A percentile compares a stretch with the other conserved stretches of the same genome.
These are phyloP conservation scores for Sturnus vulgaris DNA, from an alignment of 2,113 vertebrate genomes.

Conservation along the genomic window DNA sequence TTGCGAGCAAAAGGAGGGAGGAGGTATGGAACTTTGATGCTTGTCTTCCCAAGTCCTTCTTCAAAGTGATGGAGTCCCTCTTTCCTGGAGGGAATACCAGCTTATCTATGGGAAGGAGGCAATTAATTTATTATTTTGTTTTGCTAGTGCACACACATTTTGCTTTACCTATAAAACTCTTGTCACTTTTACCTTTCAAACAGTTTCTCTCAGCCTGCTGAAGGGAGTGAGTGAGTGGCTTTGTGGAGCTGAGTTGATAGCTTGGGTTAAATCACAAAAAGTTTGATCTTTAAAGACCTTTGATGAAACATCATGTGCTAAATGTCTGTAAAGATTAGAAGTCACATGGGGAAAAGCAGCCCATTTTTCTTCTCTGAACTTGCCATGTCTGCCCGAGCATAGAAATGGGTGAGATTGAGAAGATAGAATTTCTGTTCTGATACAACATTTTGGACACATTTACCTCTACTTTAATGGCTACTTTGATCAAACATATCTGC, in stretches of 20 bases:
- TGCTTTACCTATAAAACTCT: not conserved
- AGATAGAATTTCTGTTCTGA: not conserved
- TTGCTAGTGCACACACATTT: accelerated
- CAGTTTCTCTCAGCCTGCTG: not conserved
- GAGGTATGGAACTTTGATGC: accelerated
- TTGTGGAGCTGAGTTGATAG: not conserved
- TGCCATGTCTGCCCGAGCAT: not conserved
- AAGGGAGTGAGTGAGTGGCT: not conserved
- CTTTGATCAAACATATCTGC: not conserved
- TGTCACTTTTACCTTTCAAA: not conserved
- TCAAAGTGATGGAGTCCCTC: accelerated
- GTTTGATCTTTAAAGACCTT: not conserved
- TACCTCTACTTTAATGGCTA: not conserved
- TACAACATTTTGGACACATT: not conserved
- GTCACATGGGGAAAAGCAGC: not conserved
- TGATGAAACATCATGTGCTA: not conserved
- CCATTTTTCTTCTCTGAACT: not conserved
- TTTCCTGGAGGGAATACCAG: not conserved
- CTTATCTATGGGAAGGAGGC: accelerated
- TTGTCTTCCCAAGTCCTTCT: not conserved
- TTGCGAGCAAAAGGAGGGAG: not conserved
- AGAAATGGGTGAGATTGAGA: not conserved
- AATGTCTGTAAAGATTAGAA: not conserved
- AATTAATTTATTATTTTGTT: not conserved
- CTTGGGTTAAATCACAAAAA: not conserved